Percentiles rank a stretch among this genome's conserved stretches.
Evolutionary conservation across 2,797 vertebrate species (phyloP).

Genomic region (Bothrops alternatus): DNA sequence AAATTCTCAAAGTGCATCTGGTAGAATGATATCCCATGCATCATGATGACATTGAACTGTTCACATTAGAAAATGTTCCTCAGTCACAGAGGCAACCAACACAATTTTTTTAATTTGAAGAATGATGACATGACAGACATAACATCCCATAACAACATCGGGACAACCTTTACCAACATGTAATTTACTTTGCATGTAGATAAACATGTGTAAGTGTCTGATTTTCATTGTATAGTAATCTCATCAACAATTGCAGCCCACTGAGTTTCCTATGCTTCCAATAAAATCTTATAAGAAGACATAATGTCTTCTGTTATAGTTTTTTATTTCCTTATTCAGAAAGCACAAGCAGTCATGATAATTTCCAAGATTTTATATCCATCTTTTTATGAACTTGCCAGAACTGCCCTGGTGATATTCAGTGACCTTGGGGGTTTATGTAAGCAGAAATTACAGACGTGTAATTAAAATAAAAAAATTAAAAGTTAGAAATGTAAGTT

Average conservation of each 20-base stretch:
- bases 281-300: neutral
- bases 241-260: neutral
- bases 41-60: neutral
- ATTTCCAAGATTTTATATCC: neutral
- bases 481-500: neutral
- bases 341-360: neutral
- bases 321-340: neutral
- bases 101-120: neutral
- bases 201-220: neutral
- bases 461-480: neutral
- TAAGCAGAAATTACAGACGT: neutral
- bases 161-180: neutral
- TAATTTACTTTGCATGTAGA: neutral
- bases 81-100: neutral
- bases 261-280: neutral
- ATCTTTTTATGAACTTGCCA: neutral
- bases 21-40: neutral
- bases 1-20: neutral
- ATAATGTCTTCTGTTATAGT: neutral
- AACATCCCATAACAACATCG: neutral
- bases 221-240: neutral
- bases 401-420: neutral
- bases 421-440: neutral
- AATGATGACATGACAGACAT: neutral
- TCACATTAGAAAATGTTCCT: neutral